These are phyloP conservation scores for Heterotilapia buettikoferi DNA, from an alignment of 2,113 vertebrate genomes.

Conservation along the genomic window DNA sequence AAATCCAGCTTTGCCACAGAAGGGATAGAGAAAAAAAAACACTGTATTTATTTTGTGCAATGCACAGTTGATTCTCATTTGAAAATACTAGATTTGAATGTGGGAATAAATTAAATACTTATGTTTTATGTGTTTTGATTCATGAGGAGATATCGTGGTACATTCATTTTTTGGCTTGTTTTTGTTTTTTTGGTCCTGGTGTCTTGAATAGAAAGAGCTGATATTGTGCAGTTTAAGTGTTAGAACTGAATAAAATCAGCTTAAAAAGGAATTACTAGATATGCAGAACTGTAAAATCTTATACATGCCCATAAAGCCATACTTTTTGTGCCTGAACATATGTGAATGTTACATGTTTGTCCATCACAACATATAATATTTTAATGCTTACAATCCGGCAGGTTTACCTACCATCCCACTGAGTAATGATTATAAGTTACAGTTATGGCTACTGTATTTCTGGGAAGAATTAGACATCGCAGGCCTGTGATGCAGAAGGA, in stretches of 20 bases:
- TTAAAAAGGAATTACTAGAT: not conserved
- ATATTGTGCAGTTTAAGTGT: not conserved
- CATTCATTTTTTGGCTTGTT: not conserved
- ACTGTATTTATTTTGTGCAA: constrained; percentile 22
- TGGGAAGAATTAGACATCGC: not conserved
- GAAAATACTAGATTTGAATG: constrained; percentile 19
- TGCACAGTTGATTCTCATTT: not conserved
- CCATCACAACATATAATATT: not conserved
- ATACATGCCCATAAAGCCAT: not conserved
- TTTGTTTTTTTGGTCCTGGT: not conserved
- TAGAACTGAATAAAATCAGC: not conserved
- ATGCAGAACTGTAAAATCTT: not conserved
- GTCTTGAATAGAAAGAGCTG: not conserved
- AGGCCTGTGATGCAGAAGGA: not conserved
- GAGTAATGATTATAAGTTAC: not conserved
- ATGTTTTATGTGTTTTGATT: not conserved
- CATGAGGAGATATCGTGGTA: not conserved
- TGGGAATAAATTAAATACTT: not conserved
- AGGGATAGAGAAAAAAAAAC: not conserved
- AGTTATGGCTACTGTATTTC: not conserved
- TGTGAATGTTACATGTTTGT: not conserved
- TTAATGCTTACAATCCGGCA: not conserved
- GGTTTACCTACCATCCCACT: not conserved
- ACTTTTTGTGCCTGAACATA: not conserved
- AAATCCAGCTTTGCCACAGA: constrained; percentile 44